Percentiles rank a stretch among this genome's conserved stretches.
phyloP scores from a whole-genome alignment of 2,888 invertebrate genomes.

The Thymelicus sylvestris region DNA sequence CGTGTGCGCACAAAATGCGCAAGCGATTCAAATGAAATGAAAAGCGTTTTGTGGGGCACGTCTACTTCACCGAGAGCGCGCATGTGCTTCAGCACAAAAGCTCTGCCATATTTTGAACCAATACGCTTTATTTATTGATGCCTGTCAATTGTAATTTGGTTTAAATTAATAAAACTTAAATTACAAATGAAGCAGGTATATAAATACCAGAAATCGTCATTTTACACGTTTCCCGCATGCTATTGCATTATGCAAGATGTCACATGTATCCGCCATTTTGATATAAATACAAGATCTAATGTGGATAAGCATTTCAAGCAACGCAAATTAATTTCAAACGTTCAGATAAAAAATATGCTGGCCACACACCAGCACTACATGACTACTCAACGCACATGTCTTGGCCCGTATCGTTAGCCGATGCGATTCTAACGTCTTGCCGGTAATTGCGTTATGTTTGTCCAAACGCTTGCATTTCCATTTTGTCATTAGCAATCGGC shows the following conservation, averaged over 20 bases:
- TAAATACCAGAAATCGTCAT: neutral
- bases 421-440: conserved; percentile 65
- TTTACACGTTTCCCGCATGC: conserved; percentile 8
- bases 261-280: conserved; percentile 12
- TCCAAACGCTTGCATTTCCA: conserved; percentile 76
- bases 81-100: conserved; percentile 75
- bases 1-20: conserved; percentile 59
- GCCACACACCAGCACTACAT: conserved; percentile 18
- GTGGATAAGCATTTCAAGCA: conserved; percentile 33
- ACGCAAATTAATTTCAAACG: conserved; percentile 45
- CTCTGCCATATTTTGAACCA: conserved; percentile 67
- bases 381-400: conserved; percentile 58
- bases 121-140: conserved; percentile 71
- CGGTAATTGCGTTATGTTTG: conserved; percentile 68
- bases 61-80: conserved; percentile 63
- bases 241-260: conserved; percentile 11
- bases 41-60: conserved; percentile 79
- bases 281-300: conserved; percentile 19
- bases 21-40: conserved; percentile 77
- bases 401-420: conserved; percentile 70
- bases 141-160: conserved; percentile 49
- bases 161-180: conserved; percentile 5
- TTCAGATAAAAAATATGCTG: conserved; percentile 30
- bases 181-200: neutral
- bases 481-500: conserved; percentile 79